These are phyloP conservation scores for Lophochroa leadbeateri DNA, from an alignment of 2,113 vertebrate species.

Conservation along the genomic window DNA sequence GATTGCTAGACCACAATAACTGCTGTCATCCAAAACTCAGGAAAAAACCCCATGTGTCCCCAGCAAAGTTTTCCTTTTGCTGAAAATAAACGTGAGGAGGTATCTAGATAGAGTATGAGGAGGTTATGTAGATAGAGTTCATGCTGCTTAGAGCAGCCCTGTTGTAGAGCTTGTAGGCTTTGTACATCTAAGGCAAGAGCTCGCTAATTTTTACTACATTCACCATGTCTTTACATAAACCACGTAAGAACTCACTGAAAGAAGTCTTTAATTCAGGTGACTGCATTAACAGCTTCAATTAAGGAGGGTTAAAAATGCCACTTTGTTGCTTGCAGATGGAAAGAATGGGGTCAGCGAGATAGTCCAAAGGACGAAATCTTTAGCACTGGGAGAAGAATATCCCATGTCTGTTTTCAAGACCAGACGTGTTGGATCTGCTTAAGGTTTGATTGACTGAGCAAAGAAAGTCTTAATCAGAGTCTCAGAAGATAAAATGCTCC, in stretches of 20 bases:
- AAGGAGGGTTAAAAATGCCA: not conserved
- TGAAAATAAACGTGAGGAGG: not conserved
- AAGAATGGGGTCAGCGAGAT: not conserved
- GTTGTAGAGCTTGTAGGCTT: not conserved
- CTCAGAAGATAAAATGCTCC: not conserved
- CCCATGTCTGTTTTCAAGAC: not conserved
- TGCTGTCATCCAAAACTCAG: not conserved
- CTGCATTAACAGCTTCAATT: not conserved
- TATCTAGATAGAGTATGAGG: not conserved
- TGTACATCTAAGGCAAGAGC: not conserved
- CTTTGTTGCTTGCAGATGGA: not conserved
- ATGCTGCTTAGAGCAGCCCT: not conserved
- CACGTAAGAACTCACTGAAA: not conserved
- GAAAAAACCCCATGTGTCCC: not conserved
- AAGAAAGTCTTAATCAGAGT: not conserved
- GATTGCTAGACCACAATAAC: not conserved
- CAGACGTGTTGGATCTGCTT: not conserved
- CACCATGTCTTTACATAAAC: not conserved
- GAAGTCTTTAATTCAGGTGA: not conserved
- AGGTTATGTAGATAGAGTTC: not conserved
- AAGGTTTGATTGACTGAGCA: not conserved
- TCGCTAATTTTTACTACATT: not conserved
- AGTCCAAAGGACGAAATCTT: not conserved
- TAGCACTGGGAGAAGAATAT: rapidly evolving
- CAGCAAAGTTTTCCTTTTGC: not conserved